Evolutionary conservation across 2,797 vertebrate genomes (phyloP).

Genomic region (Limnodromus scolopaceus): DNA sequence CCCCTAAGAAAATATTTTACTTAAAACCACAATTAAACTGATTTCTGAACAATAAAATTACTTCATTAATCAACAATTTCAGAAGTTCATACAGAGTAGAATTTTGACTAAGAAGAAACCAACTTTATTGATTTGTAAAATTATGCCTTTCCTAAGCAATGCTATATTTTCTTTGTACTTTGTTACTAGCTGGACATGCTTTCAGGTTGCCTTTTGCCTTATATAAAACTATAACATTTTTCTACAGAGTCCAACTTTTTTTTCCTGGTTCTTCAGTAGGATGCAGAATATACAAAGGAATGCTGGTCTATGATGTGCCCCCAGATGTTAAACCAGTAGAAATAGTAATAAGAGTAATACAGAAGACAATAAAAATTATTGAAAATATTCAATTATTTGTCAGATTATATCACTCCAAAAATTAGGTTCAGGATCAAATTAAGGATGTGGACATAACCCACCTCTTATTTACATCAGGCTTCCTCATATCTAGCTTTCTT

Average conservation of each 20-base stretch:
- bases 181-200: not conserved
- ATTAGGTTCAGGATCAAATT: not conserved
- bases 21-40: not conserved
- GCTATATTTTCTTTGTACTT: not conserved
- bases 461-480: not conserved
- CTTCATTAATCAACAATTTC: not conserved
- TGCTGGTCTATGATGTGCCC: not conserved
- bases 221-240: not conserved
- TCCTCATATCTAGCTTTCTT: not conserved
- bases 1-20: not conserved
- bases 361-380: not conserved
- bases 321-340: not conserved
- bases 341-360: not conserved
- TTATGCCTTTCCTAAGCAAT: not conserved
- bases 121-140: not conserved
- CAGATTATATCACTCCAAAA: not conserved
- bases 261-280: not conserved
- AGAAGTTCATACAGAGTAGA: not conserved
- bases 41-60: not conserved
- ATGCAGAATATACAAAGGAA: not conserved
- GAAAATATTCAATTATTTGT: not conserved
- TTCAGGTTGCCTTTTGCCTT: not conserved
- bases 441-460: not conserved
- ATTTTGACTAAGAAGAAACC: not conserved
- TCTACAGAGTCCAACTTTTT: not conserved